A percentile compares a stretch with the other conserved stretches of the same genome.
Evolutionary conservation across 2,113 vertebrate species (phyloP).

Genomic region (Scopus umbretta): DNA sequence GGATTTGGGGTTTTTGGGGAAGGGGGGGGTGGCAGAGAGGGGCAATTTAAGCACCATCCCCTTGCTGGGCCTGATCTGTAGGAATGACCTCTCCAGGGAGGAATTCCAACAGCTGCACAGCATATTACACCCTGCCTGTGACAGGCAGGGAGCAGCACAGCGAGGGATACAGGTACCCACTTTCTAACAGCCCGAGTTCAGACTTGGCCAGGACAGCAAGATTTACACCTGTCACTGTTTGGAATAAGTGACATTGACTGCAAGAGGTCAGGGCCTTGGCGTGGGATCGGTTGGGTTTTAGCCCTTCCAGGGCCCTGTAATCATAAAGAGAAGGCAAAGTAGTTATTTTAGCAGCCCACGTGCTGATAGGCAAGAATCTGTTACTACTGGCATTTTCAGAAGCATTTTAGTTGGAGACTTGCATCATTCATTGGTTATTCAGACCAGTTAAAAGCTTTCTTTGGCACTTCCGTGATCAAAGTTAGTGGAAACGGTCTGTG

Average conservation of each 20-base stretch:
- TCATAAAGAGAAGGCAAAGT: neutral
- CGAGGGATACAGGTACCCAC: neutral
- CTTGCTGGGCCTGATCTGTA: neutral
- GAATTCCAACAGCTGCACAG: slow-evolving; percentile 38
- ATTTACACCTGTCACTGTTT: slow-evolving; percentile 2
- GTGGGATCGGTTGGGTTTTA: neutral
- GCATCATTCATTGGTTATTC: neutral
- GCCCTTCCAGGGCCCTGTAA: neutral
- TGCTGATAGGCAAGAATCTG: neutral
- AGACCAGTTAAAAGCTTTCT: neutral
- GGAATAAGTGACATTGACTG: neutral
- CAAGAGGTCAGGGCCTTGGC: neutral
- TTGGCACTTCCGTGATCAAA: neutral
- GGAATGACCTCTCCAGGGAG: slow-evolving; percentile 29
- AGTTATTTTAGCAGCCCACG: neutral
- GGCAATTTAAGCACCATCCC: neutral
- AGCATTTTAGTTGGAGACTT: neutral
- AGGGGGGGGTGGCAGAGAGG: neutral
- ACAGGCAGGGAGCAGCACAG: neutral
- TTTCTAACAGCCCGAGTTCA: neutral
- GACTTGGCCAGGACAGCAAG: neutral
- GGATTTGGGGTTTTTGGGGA: neutral
- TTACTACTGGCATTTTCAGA: neutral
- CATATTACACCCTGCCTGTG: neutral
- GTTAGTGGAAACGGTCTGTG: neutral